Evolutionary conservation across 2,888 invertebrate species (phyloP).

Genomic region (Diplazon laetatorius): DNA sequence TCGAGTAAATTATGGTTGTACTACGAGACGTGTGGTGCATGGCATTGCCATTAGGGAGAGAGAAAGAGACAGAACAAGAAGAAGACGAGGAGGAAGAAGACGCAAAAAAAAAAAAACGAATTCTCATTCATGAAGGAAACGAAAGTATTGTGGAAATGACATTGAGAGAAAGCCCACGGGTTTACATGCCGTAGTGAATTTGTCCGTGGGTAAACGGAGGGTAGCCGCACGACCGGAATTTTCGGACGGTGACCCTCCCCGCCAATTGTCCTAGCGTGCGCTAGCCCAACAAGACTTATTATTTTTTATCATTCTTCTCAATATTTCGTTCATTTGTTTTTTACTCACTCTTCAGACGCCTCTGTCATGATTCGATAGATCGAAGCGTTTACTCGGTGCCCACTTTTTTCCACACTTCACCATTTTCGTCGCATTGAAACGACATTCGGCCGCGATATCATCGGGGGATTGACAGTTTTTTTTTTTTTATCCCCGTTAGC

Average conservation of each 20-base stretch:
- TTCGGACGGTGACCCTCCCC: slow-evolving; percentile 29
- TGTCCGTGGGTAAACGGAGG: neutral
- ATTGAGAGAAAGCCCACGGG: no score
- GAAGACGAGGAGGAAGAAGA: no score
- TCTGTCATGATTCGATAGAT: slow-evolving; percentile 95
- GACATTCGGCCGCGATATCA: slow-evolving; percentile 76
- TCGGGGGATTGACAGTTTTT: slow-evolving; percentile 56
- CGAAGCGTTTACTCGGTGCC: slow-evolving; percentile 92
- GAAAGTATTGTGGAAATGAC: no score
- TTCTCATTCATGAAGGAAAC: no score
- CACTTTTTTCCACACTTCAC: slow-evolving; percentile 91
- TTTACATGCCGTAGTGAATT: no score
- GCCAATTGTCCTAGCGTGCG: slow-evolving; percentile 13
- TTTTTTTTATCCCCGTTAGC: neutral
- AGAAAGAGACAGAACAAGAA: no score
- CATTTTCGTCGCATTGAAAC: slow-evolving; percentile 90
- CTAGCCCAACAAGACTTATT: neutral
- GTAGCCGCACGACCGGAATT: neutral
- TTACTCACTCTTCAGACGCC: slow-evolving; percentile 94
- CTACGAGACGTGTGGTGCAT: no score
- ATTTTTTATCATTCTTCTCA: no score
- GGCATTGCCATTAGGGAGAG: no score
- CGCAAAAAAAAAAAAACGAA: no score
- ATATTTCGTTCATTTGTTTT: no score
- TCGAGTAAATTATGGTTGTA: neutral